Percentiles rank a stretch among this genome's conserved stretches.
Evolutionary conservation across 2,888 invertebrate species (phyloP).

Genomic region (Agrochola macilenta): DNA sequence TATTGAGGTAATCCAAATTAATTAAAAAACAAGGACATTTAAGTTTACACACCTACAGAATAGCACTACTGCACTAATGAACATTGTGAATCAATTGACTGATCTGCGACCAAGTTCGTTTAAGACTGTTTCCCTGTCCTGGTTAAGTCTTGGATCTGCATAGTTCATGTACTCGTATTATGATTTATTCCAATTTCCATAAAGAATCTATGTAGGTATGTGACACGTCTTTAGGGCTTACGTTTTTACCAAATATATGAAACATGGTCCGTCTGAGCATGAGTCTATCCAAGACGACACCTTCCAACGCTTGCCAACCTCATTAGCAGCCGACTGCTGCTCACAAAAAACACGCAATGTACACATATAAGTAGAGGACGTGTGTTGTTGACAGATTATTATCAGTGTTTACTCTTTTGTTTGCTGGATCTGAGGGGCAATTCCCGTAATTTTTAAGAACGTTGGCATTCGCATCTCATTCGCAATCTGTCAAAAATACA

Average conservation of each 20-base stretch:
- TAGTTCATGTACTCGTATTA: not conserved
- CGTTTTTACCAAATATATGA: not conserved
- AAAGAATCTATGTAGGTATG: not conserved
- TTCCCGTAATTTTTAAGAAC: too few relatives aligned
- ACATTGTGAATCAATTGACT: not conserved
- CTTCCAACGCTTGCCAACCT: conserved; percentile 29
- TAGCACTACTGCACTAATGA: not conserved
- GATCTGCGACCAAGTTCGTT: not conserved
- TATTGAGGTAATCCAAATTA: not conserved
- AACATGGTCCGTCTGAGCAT: conserved; percentile 31
- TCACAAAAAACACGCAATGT: conserved; percentile 35
- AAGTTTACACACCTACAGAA: not conserved
- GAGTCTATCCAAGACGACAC: conserved; percentile 66
- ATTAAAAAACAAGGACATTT: not conserved
- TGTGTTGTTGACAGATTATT: conserved; percentile 6
- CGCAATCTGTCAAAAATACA: too few relatives aligned
- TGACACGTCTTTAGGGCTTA: not conserved
- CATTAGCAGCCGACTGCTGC: conserved; percentile 47
- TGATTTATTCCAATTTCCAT: not conserved
- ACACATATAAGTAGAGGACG: conserved; percentile 2
- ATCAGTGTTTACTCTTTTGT: conserved; percentile 15
- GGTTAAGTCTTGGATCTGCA: not conserved
- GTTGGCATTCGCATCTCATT: too few relatives aligned
- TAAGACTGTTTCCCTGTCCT: not conserved
- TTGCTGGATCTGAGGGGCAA: conserved; percentile 12